These are phyloP conservation scores for Pogonomyrmex californicus DNA, from an alignment of 1,140 invertebrate species.

Conservation along the genomic window DNA sequence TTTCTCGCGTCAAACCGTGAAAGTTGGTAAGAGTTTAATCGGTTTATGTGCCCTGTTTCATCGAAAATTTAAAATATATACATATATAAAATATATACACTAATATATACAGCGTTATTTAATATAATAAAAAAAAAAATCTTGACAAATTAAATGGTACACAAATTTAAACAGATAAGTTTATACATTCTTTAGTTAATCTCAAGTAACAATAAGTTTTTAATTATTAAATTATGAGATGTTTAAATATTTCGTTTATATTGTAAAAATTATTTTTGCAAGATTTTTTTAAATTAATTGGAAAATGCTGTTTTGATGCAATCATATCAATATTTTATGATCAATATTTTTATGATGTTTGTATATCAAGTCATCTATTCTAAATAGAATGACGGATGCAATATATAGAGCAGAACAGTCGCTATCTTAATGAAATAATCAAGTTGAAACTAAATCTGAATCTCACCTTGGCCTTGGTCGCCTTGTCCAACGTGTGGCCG, in stretches of 20 bases:
- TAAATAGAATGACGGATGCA: neutral
- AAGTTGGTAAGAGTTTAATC: conserved; percentile 22
- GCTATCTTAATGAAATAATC: conserved; percentile 43
- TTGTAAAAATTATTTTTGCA: neutral
- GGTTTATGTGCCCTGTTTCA: neutral
- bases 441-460: conserved; percentile 28
- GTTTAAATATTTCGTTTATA: neutral
- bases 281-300: neutral
- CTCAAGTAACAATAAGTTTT: neutral
- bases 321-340: neutral
- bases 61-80: neutral
- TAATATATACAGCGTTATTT: neutral
- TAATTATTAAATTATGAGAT: conserved; percentile 1
- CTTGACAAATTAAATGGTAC: neutral
- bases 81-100: too few relatives aligned
- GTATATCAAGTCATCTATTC: neutral
- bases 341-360: neutral
- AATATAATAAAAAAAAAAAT: neutral
- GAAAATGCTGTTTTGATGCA: neutral
- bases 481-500: conserved; percentile 99
- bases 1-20: neutral
- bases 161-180: neutral
- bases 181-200: neutral
- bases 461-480: conserved; percentile 97
- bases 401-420: neutral